These are phyloP conservation scores for Thymelicus lineola DNA, from an alignment of 2,888 invertebrate species.

Conservation along the genomic window DNA sequence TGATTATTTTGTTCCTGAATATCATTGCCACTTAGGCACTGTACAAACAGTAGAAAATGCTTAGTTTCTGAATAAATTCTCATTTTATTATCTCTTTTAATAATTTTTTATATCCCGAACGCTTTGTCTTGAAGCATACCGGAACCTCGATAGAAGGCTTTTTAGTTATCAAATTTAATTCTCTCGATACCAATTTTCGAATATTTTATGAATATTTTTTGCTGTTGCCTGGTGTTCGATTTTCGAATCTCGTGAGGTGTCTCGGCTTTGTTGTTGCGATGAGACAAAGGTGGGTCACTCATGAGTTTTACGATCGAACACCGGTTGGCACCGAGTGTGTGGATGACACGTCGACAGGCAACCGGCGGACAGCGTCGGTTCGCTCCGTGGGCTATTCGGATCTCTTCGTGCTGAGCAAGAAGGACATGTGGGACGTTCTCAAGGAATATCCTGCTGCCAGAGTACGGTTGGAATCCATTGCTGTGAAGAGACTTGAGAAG, in stretches of 20 bases:
- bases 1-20: constrained; percentile 56
- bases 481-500: constrained; percentile 98
- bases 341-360: constrained; percentile 91
- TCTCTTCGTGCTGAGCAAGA: constrained; percentile 98
- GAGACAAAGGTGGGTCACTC: constrained; percentile 55
- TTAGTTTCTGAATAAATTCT: constrained; percentile 66
- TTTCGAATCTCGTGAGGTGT: constrained; percentile 55
- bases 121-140: constrained; percentile 75
- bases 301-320: constrained; percentile 61
- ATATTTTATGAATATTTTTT: constrained; percentile 48
- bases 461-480: constrained; percentile 97
- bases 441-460: constrained; percentile 98
- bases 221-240: constrained; percentile 59
- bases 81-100: constrained; percentile 51
- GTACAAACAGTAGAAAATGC: constrained; percentile 69
- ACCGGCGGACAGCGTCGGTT: constrained; percentile 98
- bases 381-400: constrained; percentile 99
- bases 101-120: constrained; percentile 60
- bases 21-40: constrained; percentile 60
- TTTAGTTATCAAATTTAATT: constrained; percentile 59
- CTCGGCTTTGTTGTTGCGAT: constrained; percentile 49
- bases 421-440: constrained; percentile 99
- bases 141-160: constrained; percentile 71
- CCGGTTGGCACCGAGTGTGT: constrained; percentile 84
- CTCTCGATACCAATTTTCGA: constrained; percentile 55